A percentile compares a stretch with the other conserved stretches of the same genome.
These are phyloP conservation scores for Seira ritae DNA, from an alignment of 2,888 invertebrate genomes.

Conservation along the genomic window DNA sequence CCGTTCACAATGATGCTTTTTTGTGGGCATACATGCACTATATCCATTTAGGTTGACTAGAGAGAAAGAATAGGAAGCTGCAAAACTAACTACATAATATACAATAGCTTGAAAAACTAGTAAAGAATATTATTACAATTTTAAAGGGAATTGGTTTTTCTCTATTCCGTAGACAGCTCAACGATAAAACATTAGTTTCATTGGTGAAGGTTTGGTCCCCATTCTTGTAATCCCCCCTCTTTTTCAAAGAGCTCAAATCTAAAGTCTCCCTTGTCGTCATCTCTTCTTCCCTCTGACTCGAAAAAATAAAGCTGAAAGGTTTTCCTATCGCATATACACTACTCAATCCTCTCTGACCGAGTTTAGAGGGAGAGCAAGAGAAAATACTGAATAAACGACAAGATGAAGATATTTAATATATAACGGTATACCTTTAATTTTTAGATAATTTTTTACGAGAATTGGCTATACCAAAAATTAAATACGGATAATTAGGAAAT, in stretches of 20 bases:
- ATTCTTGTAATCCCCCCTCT: background rate
- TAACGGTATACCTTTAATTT: slow-evolving; percentile 11
- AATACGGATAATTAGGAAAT: background rate
- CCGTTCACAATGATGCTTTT: slow-evolving; percentile 13
- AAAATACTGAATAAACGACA: slow-evolving; percentile 5
- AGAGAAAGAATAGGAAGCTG: slow-evolving; percentile 18
- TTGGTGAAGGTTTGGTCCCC: slow-evolving; percentile 15
- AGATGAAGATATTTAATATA: slow-evolving; percentile 14
- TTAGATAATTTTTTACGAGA: background rate
- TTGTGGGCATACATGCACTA: background rate
- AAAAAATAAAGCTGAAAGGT: slow-evolving; percentile 30
- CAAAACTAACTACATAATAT: background rate
- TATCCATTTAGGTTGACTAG: slow-evolving; percentile 1
- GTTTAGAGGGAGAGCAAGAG: slow-evolving; percentile 18
- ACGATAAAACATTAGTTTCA: slow-evolving; percentile 3
- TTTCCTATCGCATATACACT: slow-evolving; percentile 32
- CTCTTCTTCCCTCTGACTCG: slow-evolving; percentile 20
- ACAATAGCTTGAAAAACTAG: background rate
- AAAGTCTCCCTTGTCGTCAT: slow-evolving; percentile 60
- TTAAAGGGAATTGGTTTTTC: slow-evolving; percentile 4
- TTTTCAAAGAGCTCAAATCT: slow-evolving; percentile 23
- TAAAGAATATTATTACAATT: slow-evolving; percentile 1
- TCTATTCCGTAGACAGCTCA: background rate
- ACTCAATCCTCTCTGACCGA: slow-evolving; percentile 14
- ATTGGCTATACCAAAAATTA: background rate